Conservation (phyloP, 1,140 invertebrate genomes). For the Nasonia vitripennis region DNA sequence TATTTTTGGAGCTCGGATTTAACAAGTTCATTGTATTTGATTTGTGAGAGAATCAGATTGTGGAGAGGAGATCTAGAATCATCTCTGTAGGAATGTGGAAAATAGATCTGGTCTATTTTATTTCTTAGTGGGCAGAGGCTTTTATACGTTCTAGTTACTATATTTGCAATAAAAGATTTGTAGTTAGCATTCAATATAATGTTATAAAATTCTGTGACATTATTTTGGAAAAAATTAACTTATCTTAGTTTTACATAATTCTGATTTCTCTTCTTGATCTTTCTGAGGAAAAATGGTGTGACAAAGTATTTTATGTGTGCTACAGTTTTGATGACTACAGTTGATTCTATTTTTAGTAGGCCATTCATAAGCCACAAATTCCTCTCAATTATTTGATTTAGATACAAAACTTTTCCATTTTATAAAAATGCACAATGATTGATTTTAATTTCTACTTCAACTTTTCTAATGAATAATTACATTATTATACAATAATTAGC, state of each 20-base stretch:
- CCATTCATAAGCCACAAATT: constrained; percentile 35
- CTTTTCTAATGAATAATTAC: background rate
- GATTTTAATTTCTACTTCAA: background rate
- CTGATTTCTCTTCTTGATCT: background rate
- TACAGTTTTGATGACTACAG: constrained; percentile 38
- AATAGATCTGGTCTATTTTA: no score
- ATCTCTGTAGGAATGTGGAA: no score
- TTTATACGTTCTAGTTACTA: no score
- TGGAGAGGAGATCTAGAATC: no score
- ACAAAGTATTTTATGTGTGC: constrained; percentile 37
- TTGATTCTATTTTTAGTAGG: constrained; percentile 41
- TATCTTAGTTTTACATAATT: background rate
- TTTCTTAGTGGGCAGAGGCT: no score
- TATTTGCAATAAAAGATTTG: no score
- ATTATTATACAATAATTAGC: background rate
- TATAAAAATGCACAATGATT: background rate
- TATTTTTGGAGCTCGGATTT: no score
- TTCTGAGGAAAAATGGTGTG: constrained; percentile 32
- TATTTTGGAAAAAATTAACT: background rate
- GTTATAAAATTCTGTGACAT: no score
- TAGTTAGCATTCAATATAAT: no score
- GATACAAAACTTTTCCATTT: background rate
- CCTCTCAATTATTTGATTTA: constrained; percentile 8
- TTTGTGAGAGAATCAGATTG: no score
- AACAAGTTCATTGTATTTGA: no score